Conservation (phyloP, 2,888 invertebrate genomes). For the Plusia festucae region DNA sequence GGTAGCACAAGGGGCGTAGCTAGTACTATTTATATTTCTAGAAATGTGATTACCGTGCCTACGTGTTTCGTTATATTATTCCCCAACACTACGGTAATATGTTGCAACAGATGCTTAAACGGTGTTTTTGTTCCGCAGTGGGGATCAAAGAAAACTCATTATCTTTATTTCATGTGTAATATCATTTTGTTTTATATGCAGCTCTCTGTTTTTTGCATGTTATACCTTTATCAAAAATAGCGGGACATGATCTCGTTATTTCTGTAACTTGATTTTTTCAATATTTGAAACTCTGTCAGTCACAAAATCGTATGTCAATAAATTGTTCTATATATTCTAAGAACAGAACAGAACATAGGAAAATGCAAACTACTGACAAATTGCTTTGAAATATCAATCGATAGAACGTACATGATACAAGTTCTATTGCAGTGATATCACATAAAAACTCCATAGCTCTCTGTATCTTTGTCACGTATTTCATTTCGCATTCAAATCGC, state of each 20-base stretch:
- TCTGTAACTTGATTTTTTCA: too few relatives aligned
- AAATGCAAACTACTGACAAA: too few relatives aligned
- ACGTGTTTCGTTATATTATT: not conserved
- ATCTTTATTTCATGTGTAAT: not conserved
- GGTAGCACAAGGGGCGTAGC: too few relatives aligned
- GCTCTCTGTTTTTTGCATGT: not conserved
- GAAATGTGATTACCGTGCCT: too few relatives aligned
- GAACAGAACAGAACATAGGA: too few relatives aligned
- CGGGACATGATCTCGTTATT: too few relatives aligned
- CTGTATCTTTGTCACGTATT: conserved; percentile 55
- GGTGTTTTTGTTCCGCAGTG: conserved; percentile 4
- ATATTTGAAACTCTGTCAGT: too few relatives aligned
- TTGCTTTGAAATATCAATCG: too few relatives aligned
- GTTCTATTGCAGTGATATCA: conserved; percentile 12
- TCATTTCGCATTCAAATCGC: conserved; percentile 63
- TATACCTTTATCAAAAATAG: too few relatives aligned
- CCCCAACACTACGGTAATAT: not conserved
- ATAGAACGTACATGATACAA: not conserved
- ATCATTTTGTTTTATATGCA: not conserved
- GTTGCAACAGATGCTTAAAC: conserved; percentile 1
- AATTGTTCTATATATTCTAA: too few relatives aligned
- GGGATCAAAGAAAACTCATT: conserved; percentile 4
- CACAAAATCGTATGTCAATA: too few relatives aligned
- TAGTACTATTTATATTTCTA: too few relatives aligned
- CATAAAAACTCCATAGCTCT: conserved; percentile 37